These are phyloP conservation scores for Eupleurogrammus muticus DNA, from an alignment of 2,797 vertebrate genomes.

Conservation along the genomic window DNA sequence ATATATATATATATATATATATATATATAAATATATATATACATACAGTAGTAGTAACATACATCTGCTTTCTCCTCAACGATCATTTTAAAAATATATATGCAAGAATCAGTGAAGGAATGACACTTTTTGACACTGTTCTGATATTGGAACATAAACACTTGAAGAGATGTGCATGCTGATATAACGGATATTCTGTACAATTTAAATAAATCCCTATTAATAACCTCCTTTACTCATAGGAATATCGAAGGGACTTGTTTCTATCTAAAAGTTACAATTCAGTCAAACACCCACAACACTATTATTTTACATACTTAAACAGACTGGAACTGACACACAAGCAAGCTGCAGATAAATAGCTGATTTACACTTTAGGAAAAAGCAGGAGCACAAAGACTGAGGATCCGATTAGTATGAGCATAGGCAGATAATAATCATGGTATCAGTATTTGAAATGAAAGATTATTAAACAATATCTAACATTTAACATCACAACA, in stretches of 20 bases:
- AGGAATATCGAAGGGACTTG: no score
- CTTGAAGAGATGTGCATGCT: neutral
- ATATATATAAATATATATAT: no score
- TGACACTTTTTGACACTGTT: slow-evolving; percentile 36
- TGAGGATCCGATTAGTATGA: neutral
- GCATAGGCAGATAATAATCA: neutral
- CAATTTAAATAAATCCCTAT: no score
- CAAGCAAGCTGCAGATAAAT: neutral
- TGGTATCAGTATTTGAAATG: neutral
- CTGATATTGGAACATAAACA: slow-evolving; percentile 18
- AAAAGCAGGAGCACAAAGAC: neutral
- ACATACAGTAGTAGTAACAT: neutral
- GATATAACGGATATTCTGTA: no score
- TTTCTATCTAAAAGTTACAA: no score
- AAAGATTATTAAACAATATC: neutral
- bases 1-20: no score
- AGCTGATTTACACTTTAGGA: neutral
- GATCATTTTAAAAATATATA: slow-evolving; percentile 28
- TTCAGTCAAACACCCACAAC: no score
- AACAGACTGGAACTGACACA: no score
- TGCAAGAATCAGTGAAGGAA: slow-evolving; percentile 13
- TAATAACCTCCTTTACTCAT: no score
- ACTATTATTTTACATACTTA: no score
- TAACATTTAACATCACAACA: neutral
- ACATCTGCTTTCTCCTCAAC: slow-evolving; percentile 22